Evolutionary conservation across 1,140 invertebrate genomes (phyloP), one percentile per base, ranked within the genome.

Genomic region (Panagrolaimus sp.): DNA sequence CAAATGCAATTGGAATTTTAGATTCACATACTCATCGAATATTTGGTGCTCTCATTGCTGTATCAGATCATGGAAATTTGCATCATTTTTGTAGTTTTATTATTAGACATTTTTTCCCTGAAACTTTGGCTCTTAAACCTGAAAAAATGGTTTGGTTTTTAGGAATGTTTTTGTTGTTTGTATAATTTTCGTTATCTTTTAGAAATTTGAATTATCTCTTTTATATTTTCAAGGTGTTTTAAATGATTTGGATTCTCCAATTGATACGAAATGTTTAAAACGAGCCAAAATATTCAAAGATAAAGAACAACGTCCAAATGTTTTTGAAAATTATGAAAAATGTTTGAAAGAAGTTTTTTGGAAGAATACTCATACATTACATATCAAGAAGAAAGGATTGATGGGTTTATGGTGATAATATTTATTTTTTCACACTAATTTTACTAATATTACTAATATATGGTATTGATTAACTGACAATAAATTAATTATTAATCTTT

Each of bases 21-120:
- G 51, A 57, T 57, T 57, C 51, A 57, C 51, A 57, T 27, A 57
- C 51, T n/a, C 51, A 57, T 57, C 11, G 20, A 20, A 13, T 11
- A 9, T 57, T 57, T 16, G 51, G 51, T 5, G 51, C 51, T 1
- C 20, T 57, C 11, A 27, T 57, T 27, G 51, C 51, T 11, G 11
- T 27, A 20, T 20, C 51, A 57, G 20, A 57, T 57, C 20, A 20
- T 3, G 20, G 20, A 20, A 25, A 20, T 23, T 20, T 57, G n/a
- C 20, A 57, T 27, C 51, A 27, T 11, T 57, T 57, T 27, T 57
- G 51, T 57, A 57, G n/a, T 20, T 57, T 20, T 57, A 27, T 16
- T 2, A 25, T 57, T 11, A 20, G 20, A 13, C n/a, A 16, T 11
- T 57, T 57, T 16, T 57, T 25, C 20, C 51, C 51, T 1, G 51